Percentiles rank a stretch among this genome's conserved stretches.
phyloP scores from a whole-genome alignment of 1,140 invertebrate species.

The Pseudomyrmex dendroicus region DNA sequence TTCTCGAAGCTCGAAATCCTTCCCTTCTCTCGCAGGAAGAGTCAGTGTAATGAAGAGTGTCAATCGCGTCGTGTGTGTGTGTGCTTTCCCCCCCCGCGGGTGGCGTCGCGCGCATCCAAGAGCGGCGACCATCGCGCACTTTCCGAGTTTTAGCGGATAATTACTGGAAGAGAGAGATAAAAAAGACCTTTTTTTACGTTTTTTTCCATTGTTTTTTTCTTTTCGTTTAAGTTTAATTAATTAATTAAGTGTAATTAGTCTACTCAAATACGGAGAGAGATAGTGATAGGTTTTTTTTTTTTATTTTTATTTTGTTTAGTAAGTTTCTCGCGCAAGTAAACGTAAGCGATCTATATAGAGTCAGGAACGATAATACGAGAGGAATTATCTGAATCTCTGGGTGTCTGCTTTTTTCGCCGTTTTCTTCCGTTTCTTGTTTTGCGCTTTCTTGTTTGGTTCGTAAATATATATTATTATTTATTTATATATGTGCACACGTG shows the following conservation, averaged over 20 bases:
- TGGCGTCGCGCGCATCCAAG: conserved; percentile 36
- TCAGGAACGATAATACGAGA: conserved; percentile 69
- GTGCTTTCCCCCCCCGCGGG: conserved; percentile 15
- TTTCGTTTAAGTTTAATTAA: conserved; percentile 3
- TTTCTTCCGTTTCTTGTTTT: background rate
- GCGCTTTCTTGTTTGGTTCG: background rate
- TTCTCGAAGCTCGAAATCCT: conserved; percentile 49
- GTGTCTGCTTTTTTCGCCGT: conserved; percentile 23
- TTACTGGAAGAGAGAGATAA: conserved; percentile 61
- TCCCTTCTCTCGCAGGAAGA: conserved; percentile 41
- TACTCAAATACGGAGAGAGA: conserved; percentile 52
- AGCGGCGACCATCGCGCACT: conserved; percentile 53
- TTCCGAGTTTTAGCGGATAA: conserved; percentile 40
- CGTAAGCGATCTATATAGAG: conserved; percentile 68
- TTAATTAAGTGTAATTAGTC: conserved; percentile 43
- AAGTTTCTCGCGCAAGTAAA: conserved; percentile 52
- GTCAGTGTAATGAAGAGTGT: conserved; percentile 32
- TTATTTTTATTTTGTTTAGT: conserved; percentile 42
- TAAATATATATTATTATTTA: no score
- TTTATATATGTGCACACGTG: conserved; percentile 42
- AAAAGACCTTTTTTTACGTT: conserved; percentile 61
- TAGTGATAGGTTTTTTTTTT: conserved; percentile 7
- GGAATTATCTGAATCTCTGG: conserved; percentile 53
- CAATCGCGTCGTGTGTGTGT: conserved; percentile 53
- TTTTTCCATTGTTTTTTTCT: conserved; percentile 22